phyloP scores from a whole-genome alignment of 2,888 invertebrate genomes.

The Acrocyrtus sp. region DNA sequence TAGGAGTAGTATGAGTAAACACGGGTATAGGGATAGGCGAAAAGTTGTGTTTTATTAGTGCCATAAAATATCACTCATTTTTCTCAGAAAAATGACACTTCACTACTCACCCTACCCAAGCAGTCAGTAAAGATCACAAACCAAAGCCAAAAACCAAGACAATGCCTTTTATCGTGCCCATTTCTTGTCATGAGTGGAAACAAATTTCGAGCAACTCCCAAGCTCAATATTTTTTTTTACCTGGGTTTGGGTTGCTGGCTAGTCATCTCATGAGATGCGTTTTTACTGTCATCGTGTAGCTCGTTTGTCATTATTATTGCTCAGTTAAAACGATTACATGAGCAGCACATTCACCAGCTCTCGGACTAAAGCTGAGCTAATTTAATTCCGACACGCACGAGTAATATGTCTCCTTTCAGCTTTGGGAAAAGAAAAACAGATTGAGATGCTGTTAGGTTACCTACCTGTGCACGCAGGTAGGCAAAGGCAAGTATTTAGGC shows the following conservation, averaged over 20 bases:
- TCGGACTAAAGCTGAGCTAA: conserved; percentile 23
- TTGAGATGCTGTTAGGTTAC: conserved; percentile 16
- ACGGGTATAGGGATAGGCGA: no score
- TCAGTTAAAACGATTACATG: background rate
- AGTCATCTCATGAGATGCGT: background rate
- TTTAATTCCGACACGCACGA: conserved; percentile 33
- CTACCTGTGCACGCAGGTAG: background rate
- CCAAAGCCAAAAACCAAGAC: background rate
- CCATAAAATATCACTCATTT: no score
- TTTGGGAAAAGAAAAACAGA: background rate
- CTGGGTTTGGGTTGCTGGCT: no score
- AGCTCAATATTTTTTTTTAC: background rate
- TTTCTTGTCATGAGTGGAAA: background rate
- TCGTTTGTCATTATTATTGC: conserved; percentile 13
- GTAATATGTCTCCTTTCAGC: conserved; percentile 15
- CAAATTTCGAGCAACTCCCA: conserved; percentile 12
- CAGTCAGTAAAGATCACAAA: background rate
- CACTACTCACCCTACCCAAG: background rate
- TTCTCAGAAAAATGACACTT: background rate
- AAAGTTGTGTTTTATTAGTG: no score
- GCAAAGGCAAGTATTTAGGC: background rate
- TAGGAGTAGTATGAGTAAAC: no score
- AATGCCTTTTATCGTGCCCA: background rate
- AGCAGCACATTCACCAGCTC: background rate
- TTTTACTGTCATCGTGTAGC: conserved; percentile 27